Conservation (phyloP, 1,140 invertebrate species). For the Lordiphosa clarofinis region DNA sequence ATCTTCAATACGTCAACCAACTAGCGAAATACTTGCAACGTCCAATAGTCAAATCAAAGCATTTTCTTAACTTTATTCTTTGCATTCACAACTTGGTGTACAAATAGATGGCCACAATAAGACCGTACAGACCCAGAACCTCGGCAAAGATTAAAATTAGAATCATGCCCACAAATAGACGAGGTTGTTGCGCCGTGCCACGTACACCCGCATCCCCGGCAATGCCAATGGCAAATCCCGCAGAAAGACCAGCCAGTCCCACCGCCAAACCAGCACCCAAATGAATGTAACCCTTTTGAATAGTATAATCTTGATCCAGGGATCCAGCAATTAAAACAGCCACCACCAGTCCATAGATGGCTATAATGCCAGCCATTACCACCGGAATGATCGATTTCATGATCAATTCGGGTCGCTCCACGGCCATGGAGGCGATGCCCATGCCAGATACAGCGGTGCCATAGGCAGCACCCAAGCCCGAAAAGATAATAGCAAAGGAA, state of each 20-base stretch:
- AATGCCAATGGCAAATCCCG: constrained; percentile 95
- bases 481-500: constrained; percentile 96
- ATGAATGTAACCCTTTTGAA: constrained; percentile 89
- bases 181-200: constrained; percentile 94
- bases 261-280: constrained; percentile 95
- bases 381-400: constrained; percentile 67
- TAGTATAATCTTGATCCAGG: constrained; percentile 82
- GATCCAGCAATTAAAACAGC: constrained; percentile 91
- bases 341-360: constrained; percentile 95
- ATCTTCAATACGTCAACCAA: too few relatives aligned
- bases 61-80: too few relatives aligned
- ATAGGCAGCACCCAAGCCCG: constrained; percentile 46
- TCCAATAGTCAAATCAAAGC: too few relatives aligned
- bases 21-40: too few relatives aligned
- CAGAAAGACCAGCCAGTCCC: constrained; percentile 92
- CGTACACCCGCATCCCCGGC: constrained; percentile 95
- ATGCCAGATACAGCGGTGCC: constrained; percentile 49
- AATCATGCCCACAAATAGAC: constrained; percentile 97
- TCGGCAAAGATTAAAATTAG: constrained; percentile 97
- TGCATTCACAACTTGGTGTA: constrained; percentile 83
- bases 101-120: constrained; percentile 95
- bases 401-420: constrained; percentile 45
- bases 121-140: constrained; percentile 95
- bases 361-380: constrained; percentile 63
- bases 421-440: constrained; percentile 48